Percentiles rank a stretch among this genome's conserved stretches.
These are phyloP conservation scores for Carlito syrichta DNA, from an alignment of 2,113 vertebrate species.

Conservation along the genomic window DNA sequence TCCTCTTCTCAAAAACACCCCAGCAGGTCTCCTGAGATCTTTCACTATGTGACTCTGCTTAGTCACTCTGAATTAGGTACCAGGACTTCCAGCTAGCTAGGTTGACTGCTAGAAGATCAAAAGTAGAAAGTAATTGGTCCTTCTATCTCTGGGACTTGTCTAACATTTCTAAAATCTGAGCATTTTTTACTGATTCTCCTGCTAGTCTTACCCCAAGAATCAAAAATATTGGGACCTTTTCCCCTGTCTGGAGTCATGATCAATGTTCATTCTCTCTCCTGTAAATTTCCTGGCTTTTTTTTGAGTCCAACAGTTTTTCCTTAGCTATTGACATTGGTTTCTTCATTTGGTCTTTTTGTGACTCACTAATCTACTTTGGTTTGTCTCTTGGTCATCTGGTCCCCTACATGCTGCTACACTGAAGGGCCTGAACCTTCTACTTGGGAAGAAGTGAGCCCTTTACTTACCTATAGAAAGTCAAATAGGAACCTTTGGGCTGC, in stretches of 20 bases:
- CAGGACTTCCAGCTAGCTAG: background rate
- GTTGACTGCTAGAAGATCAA: background rate
- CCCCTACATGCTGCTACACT: background rate
- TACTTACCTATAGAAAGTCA: background rate
- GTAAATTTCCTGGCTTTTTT: background rate
- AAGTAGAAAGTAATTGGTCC: background rate
- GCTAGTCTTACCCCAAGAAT: background rate
- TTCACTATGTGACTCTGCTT: background rate
- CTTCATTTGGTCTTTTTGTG: background rate
- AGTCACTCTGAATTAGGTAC: background rate
- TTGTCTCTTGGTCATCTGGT: background rate
- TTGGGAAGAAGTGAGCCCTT: background rate
- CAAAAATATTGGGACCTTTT: background rate
- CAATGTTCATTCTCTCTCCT: background rate
- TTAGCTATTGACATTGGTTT: background rate
- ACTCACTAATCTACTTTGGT: background rate
- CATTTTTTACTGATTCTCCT: background rate
- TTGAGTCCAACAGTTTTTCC: background rate
- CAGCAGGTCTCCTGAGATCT: background rate
- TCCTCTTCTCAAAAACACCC: background rate
- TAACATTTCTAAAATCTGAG: background rate
- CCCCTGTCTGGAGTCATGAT: background rate
- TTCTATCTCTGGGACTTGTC: background rate
- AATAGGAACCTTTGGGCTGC: background rate
- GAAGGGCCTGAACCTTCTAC: background rate